Conservation (phyloP, 2,888 invertebrate species). For the Athalia rosae region DNA sequence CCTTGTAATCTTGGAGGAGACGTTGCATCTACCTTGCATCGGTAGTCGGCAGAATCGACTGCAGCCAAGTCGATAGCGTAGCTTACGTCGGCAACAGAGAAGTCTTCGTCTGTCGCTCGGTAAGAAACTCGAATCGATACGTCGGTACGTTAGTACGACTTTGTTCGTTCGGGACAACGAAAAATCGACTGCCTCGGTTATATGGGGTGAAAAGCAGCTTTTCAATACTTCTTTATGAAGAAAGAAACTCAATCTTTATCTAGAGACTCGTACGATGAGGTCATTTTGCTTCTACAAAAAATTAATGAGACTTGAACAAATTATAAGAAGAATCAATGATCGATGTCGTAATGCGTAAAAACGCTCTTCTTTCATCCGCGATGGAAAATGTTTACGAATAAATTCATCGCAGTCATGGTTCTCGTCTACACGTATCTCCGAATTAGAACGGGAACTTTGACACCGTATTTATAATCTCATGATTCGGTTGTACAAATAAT, state of each 20-base stretch:
- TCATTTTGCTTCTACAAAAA: too few species aligned
- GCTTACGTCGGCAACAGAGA: slow-evolving; percentile 33
- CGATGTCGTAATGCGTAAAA: too few species aligned
- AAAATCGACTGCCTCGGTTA: background rate
- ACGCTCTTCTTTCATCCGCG: too few species aligned
- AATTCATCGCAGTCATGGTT: too few species aligned
- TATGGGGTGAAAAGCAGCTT: background rate
- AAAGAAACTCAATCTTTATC: background rate
- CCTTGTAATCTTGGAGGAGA: background rate
- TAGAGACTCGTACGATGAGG: background rate
- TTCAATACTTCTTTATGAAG: too few species aligned
- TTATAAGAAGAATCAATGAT: too few species aligned
- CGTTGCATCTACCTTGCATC: slow-evolving; percentile 10
- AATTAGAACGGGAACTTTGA: too few species aligned
- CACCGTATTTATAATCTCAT: too few species aligned
- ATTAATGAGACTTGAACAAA: too few species aligned
- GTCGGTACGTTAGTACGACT: slow-evolving; percentile 11
- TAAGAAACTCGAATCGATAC: slow-evolving; percentile 10
- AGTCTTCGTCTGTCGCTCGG: slow-evolving; percentile 2
- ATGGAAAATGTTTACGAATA: too few species aligned
- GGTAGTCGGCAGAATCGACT: slow-evolving; percentile 3
- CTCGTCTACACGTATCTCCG: too few species aligned
- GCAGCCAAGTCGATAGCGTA: background rate
- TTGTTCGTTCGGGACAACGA: slow-evolving; percentile 2
- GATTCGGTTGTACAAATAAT: too few species aligned